Evolutionary conservation across 1,140 invertebrate species (phyloP), one percentile per base, ranked within the genome.

Genomic region (Pectinophora gossypiella): DNA sequence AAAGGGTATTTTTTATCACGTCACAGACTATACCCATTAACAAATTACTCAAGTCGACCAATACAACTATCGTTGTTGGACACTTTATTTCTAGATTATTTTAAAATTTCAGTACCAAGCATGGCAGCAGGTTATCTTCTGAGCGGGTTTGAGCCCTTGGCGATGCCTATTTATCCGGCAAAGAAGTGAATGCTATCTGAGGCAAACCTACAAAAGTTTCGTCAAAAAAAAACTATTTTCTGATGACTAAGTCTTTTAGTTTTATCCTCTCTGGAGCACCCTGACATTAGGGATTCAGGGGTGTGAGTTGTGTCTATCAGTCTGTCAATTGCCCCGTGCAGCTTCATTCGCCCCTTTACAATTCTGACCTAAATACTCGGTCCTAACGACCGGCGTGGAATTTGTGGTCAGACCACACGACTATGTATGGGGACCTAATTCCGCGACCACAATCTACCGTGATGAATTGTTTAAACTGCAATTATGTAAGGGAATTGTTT

Each of bases 331-430:
- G 5, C 12, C 5, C 5, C 5, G 23, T 27, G 5, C 5, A 5
- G 12, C 23, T 27, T 6, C 12, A 6, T 5, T 27, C 23, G 12
- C 12, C 12, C 23, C 23, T 27, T 27, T 12, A 27, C 5, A 27
- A 5, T 12, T 27, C 23, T 58, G 52, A 59, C 52, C 53, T 48
- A 56, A 58, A 56, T 61, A 56, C 61, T 43, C 32, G 35, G 40
- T 56, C 48, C 50, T 52, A 64, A 67, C 66, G n/a, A n/a, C n/a
- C 65, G 55, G 63, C 52, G 38, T 36, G 57, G 56, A 59, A 61
- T 56, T 46, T 51, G 44, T 27, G 44, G 44, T 38, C 36, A 15
- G 36, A 49, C 40, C 46, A 45, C 54, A 21, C 16, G 23, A 21
- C 44, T 47, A 16, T 20, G 12, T 27, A 27, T 12, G 12, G 23